These are phyloP conservation scores for Lepus americanus DNA, from an alignment of 2,113 vertebrate species.

Conservation along the genomic window DNA sequence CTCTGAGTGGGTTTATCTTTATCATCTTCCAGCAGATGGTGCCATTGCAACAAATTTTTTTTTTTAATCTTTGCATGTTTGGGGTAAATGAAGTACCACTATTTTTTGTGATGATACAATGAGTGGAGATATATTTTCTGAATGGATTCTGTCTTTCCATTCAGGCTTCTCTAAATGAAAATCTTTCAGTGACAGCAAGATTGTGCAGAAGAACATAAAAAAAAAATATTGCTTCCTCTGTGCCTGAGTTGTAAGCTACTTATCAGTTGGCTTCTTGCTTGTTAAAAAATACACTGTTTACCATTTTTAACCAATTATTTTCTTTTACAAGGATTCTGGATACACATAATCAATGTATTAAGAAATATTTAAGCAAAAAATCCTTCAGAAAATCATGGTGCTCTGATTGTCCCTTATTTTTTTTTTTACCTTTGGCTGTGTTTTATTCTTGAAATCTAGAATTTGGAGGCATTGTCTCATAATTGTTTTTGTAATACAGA, in stretches of 20 bases:
- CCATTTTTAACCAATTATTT: not conserved
- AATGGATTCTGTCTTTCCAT: not conserved
- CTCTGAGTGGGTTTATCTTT: not conserved
- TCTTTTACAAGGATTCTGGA: not conserved
- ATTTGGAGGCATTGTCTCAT: not conserved
- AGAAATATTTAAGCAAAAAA: not conserved
- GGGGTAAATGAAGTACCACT: not conserved
- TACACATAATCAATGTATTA: not conserved
- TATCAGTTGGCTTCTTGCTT: not conserved
- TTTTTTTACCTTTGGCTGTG: not conserved
- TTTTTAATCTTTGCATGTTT: not conserved
- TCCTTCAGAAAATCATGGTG: too few species aligned
- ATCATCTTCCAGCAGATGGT: constrained; percentile 59
- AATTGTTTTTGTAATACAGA: not conserved
- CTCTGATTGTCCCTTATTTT: not conserved
- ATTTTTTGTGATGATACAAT: not conserved
- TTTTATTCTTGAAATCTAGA: not conserved
- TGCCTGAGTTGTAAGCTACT: not conserved
- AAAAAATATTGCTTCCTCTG: not conserved
- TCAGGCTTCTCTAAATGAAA: not conserved
- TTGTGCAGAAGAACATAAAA: not conserved
- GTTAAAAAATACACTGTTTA: not conserved
- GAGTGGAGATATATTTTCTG: not conserved
- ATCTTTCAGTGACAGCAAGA: not conserved
- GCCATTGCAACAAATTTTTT: not conserved